Percentiles rank a stretch among this genome's conserved stretches.
Evolutionary conservation across 2,797 vertebrate genomes (phyloP).

Genomic region (Manis javanica): DNA sequence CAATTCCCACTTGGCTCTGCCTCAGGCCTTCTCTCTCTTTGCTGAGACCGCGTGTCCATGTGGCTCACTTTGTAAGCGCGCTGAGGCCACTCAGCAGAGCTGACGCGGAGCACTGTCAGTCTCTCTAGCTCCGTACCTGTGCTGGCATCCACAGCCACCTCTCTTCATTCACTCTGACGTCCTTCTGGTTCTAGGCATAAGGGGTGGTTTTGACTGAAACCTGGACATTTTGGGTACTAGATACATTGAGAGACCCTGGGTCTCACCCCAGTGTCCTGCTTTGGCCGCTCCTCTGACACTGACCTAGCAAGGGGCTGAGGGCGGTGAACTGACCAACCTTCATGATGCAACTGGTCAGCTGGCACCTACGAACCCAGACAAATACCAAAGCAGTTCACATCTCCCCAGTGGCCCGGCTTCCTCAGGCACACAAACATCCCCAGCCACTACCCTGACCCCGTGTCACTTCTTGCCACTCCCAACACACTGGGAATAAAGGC

Average conservation of each 20-base stretch:
- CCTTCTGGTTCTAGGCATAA: neutral
- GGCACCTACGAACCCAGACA: neutral
- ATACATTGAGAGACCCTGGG: neutral
- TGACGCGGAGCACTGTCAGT: no score
- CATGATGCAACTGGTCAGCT: accelerated
- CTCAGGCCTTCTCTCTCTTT: neutral
- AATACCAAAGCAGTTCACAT: neutral
- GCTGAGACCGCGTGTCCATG: no score
- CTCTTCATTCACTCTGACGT: neutral
- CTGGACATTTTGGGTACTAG: neutral
- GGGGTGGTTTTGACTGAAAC: neutral
- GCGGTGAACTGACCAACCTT: no score
- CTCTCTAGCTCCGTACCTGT: no score
- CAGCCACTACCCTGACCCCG: neutral
- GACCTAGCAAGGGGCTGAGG: accelerated
- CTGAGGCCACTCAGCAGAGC: no score
- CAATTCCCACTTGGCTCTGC: neutral
- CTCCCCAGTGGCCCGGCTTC: neutral
- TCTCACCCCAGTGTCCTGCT: neutral
- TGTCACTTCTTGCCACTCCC: neutral
- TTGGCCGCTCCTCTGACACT: neutral
- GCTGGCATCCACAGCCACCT: no score
- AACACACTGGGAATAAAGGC: accelerated
- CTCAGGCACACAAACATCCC: accelerated
- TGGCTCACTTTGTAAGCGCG: neutral